Evolutionary conservation across 2,797 vertebrate genomes (phyloP), one percentile per base, ranked within the genome.

Genomic region (Pseudochaenichthys georgianus): DNA sequence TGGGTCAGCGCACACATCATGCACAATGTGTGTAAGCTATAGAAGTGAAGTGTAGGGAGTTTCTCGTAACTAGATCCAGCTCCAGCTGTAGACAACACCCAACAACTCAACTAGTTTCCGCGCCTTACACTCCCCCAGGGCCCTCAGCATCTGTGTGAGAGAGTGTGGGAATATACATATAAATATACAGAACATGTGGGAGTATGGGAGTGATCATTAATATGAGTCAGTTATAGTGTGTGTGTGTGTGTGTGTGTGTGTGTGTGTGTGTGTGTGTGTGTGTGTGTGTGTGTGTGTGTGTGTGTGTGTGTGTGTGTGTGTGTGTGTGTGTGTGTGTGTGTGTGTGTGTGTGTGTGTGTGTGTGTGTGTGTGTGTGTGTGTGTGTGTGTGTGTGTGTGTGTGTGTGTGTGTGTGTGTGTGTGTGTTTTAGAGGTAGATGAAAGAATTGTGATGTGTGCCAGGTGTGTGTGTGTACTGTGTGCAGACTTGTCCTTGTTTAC

Each of bases 61-160:
- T 86, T 85, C 85, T 77, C 34, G 93, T 92, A 95, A 95, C 81
- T 64, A 85, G 88, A 94, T 92, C 88, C 87, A 87, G 77, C 64
- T 85, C 90, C 90, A 93, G 92, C 92, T 93, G 91, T 80, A 92
- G 91, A 91, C 92, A 89, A 92, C 93, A 91, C 94, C 94, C 94
- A 82, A 46, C 80, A 66, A 80, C 78, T 71, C 72, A 91, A 92
- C 86, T 83, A 86, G 81, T 82, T 84, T 86, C 81, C 87, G 87
- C 69, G 28, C 79, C 74, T 85, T 85, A 50, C 58, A 73, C 77
- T 84, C 74, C 86, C 87, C 64, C 19, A 65, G 77, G 91, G 84
- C 70, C 75, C 64, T 75, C 59, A 74, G 83, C 77, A 85, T 88
- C 65, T 84, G 78, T 74, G 63, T n/a, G 42, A 19, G 73, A 48